Conservation (phyloP, 1,140 invertebrate genomes). For the Caerostris darwini region DNA sequence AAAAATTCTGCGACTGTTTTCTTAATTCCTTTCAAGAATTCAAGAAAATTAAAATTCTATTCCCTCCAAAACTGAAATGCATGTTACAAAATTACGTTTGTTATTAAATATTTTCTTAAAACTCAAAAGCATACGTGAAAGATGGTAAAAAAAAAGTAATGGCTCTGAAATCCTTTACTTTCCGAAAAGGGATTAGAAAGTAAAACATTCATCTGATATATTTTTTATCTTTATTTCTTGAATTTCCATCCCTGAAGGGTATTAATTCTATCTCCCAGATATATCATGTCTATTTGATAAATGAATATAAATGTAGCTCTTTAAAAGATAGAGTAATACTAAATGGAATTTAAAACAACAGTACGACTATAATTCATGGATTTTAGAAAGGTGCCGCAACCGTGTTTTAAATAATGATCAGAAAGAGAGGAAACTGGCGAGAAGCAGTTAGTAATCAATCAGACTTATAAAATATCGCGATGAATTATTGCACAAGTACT, state of each 20-base stretch:
- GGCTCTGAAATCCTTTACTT: conserved; percentile 1
- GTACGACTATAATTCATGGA: background rate
- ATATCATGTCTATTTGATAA: conserved; percentile 38
- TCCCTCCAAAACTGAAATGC: background rate
- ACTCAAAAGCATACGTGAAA: background rate
- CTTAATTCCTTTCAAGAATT: background rate
- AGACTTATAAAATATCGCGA: conserved; percentile 7
- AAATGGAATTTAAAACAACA: conserved; percentile 21
- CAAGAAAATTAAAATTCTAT: background rate
- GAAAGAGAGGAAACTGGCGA: background rate
- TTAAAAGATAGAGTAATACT: conserved; percentile 22
- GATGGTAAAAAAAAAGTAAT: conserved; percentile 34
- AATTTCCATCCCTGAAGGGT: background rate
- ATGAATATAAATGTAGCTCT: conserved; percentile 32
- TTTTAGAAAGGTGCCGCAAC: conserved; percentile 1
- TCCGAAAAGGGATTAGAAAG: background rate
- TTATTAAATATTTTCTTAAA: conserved; percentile 3
- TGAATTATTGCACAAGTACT: background rate
- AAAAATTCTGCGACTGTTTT: background rate
- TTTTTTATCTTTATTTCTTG: background rate
- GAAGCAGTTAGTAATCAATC: background rate
- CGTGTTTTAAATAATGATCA: conserved; percentile 17
- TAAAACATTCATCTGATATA: background rate
- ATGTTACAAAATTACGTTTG: background rate
- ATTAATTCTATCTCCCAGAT: conserved; percentile 19